Evolutionary conservation across 1,140 invertebrate species (phyloP).

Genomic region (Pantala flavescens): DNA sequence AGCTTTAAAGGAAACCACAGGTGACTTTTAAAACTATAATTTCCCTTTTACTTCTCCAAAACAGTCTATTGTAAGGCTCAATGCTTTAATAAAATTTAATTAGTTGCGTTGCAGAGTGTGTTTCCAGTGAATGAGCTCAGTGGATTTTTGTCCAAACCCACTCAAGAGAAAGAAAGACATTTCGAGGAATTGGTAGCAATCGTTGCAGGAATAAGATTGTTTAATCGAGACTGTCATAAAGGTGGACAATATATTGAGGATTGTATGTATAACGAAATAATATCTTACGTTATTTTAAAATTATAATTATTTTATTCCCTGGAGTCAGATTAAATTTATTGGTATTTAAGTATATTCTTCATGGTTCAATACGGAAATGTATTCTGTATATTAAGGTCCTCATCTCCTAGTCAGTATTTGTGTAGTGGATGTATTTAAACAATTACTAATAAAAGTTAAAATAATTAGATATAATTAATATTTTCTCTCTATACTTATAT

Average conservation of each 20-base stretch:
- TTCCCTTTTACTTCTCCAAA: background rate
- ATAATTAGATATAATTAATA: background rate
- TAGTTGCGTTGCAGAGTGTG: constrained; percentile 57
- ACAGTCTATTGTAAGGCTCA: background rate
- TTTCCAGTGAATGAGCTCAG: constrained; percentile 56
- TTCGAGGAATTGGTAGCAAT: constrained; percentile 45
- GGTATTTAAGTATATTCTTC: background rate
- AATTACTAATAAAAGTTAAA: constrained; percentile 19
- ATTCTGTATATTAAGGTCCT: no score
- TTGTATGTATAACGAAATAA: constrained; percentile 34
- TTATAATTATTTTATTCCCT: background rate
- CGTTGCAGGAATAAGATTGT: constrained; percentile 52
- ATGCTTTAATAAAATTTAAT: constrained; percentile 12
- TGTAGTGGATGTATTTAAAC: no score
- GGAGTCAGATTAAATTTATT: background rate
- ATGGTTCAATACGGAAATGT: background rate
- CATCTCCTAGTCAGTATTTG: no score
- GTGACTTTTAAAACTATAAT: background rate
- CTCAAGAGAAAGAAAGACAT: constrained; percentile 40
- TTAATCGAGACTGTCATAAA: constrained; percentile 54
- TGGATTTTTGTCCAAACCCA: constrained; percentile 46
- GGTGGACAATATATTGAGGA: constrained; percentile 54
- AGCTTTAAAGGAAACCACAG: constrained; percentile 43
- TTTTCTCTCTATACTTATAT: no score
- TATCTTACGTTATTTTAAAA: background rate